Evolutionary conservation across 1,140 invertebrate species (phyloP).

Genomic region (Brachionus rubens): DNA sequence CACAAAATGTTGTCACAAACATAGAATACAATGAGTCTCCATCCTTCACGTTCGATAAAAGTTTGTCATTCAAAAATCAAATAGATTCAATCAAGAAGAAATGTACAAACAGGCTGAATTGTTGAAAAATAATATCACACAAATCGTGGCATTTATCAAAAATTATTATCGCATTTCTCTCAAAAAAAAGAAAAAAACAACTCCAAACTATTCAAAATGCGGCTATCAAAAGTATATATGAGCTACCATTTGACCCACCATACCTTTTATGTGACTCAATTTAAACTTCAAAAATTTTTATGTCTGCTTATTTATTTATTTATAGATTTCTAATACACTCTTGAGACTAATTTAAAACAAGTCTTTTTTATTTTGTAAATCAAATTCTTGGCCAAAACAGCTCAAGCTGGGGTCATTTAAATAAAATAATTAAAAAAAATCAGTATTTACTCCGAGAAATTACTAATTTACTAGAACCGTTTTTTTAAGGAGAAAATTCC

Average conservation of each 20-base stretch:
- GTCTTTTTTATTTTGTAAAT: not conserved
- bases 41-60: no score
- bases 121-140: no score
- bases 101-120: no score
- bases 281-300: not conserved
- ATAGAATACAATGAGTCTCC: no score
- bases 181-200: not conserved
- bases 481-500: no score
- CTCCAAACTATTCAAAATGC: conserved; percentile 1
- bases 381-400: conserved; percentile 11
- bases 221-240: not conserved
- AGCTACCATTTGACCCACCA: not conserved
- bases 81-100: no score
- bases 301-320: no score
- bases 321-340: not conserved
- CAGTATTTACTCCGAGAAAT: no score
- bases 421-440: not conserved
- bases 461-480: no score
- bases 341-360: not conserved
- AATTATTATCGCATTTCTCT: not conserved
- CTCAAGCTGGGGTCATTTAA: not conserved
- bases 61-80: no score
- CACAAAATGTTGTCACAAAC: no score
- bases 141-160: no score
- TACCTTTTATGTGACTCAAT: not conserved